Evolutionary conservation across 2,888 invertebrate species (phyloP), one percentile per base, ranked within the genome.

Genomic region (Ischnus inquisitorius): DNA sequence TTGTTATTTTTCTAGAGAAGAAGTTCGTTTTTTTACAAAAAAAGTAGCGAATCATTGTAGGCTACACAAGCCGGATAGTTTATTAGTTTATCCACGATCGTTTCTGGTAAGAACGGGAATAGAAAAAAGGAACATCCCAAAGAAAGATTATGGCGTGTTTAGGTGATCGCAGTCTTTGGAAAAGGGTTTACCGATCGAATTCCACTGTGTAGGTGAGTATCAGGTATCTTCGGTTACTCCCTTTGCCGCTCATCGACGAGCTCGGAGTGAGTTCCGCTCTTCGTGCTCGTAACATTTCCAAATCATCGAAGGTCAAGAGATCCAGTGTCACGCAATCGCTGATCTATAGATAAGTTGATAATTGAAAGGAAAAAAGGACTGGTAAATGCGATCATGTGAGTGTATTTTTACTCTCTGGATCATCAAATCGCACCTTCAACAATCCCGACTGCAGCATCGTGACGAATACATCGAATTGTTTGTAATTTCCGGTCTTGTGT

Each of bases 391-490:
- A n/a, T n/a, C 19, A 10, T 6, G 5, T 3, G 8, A 54, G 22
- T 19, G 39, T 54, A 74, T 67, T 62, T 67, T 54, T 28, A 3
- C 43, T 48, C 3, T 14, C 6, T n/a, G 6, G 8, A 39, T 12
- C 1, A 60, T 41, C 14, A 62, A 79, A 79, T 75, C 83, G 41
- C 25, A 95, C 95, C 92, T 94, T 94, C 77, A 95, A 89, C 60
- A 95, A 89, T 60, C 95, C 95, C 14, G 95, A 94, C 90, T 94
- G 95, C 41, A 95, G 90, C 95, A 95, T 95, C 5, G 94, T 93
- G 5, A 94, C 90, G 88, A 95, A 95, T 41, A 94, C 94, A 84
- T 94, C 93, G 86, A 95, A 95, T 84, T 94, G 94, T 88, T 95
- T 95, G 88, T 94, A 95, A 90, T 95, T 95, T 65, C 95, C 95